Base-by-base conservation (phyloP, 2,113 vertebrate genomes). In the Arenaria interpres region DNA sequence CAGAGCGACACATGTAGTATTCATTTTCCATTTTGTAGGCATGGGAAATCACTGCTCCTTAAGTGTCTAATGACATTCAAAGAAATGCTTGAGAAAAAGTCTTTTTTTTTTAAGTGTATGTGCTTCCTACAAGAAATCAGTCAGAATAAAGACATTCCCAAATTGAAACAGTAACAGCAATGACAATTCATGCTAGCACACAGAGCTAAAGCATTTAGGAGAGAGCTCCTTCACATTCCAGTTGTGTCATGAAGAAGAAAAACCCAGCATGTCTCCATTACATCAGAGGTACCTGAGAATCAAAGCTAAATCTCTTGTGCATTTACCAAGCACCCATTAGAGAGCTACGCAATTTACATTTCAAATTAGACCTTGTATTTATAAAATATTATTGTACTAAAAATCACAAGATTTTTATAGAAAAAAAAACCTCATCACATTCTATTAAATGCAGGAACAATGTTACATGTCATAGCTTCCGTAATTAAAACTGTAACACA, bases 241-340 rank as follows among this genome's bases (percentile, higher is more conserved):
- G 94, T 93, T 97, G 90, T 87, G 84, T 88, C 66, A 89, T 1
- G 5, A 92, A 68, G 63, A 90, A 79, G 59, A 85, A 88, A 94
- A 85, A 57, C 78, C 78, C 89, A 96, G 95, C 85, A 89, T 21
- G 9, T 90, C 81, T 79, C 95, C 90, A 78, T 39, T 88, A 93
- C 30, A 4, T 94, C 92, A 93, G 92, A 96, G 96, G 86, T 97
- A 98, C 97, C 98, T 98, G 98, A 98, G 98, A 98, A 97, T 97
- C 94, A 85, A 93, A 94, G 85, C 91, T 97, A 97, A 94, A 95
- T 90, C 82, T 95, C 91, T 85, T 95, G 80, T 95, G 95, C 94
- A 95, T 96, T 95, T 96, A 88, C 87, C 91, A 92, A 97, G 91
- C 92, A 95, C 91, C 91, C 81, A 71, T 89, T 76, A 95, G 62